Evolutionary conservation across 23 tunicate genomes (phyloP).

Genomic region (Styela plicata): DNA sequence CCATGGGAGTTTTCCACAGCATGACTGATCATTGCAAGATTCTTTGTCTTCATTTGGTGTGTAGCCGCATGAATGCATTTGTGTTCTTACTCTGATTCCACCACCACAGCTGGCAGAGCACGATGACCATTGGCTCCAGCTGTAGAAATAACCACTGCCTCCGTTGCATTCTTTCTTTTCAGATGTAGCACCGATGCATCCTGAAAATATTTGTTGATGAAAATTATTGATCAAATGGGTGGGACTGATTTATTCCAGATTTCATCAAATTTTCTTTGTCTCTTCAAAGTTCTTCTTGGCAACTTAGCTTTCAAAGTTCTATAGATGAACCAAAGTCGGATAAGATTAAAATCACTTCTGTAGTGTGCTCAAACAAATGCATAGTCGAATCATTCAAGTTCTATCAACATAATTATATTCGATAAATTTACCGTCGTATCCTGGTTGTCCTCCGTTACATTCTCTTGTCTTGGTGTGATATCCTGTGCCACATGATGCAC

Average conservation of each 20-base stretch:
- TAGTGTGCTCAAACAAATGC: no score
- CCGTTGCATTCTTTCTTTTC: constrained; percentile 56
- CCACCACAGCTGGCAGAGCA: constrained; percentile 82
- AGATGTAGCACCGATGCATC: constrained; percentile 48
- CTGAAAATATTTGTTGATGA: no score
- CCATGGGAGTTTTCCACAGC: constrained; percentile 69
- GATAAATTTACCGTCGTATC: constrained; percentile 41
- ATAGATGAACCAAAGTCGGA: no score
- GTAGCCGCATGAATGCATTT: constrained; percentile 30
- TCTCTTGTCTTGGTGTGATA: constrained; percentile 41
- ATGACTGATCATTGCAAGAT: constrained; percentile 34
- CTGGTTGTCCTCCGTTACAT: constrained; percentile 64
- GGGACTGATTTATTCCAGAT: no score
- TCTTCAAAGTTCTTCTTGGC: no score
- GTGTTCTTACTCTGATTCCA: constrained; percentile 45
- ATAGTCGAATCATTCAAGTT: no score
- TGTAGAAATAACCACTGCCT: constrained; percentile 31
- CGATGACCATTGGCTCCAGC: constrained; percentile 52
- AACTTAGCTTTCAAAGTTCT: no score
- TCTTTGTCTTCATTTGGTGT: constrained; percentile 26
- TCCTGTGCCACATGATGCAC: constrained; percentile 78
- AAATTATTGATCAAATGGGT: no score
- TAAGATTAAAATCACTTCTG: no score
- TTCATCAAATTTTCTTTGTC: no score
- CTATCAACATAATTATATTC: not conserved